These are phyloP conservation scores for Sinodicranocentrus sp. DNA, from an alignment of 2,888 invertebrate species.

Conservation along the genomic window DNA sequence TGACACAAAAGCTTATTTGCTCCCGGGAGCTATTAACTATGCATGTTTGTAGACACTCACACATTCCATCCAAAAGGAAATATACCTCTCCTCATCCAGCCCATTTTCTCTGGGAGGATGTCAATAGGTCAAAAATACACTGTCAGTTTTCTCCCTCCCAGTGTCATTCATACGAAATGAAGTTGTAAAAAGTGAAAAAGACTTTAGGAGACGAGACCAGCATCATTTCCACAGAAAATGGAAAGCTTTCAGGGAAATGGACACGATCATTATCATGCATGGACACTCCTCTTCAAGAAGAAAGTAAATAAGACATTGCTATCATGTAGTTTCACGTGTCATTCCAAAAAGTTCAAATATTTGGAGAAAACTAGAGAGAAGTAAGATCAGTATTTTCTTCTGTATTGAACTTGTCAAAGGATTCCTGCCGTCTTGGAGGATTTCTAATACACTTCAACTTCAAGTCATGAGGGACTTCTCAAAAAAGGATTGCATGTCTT, in stretches of 20 bases:
- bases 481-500: too few species aligned
- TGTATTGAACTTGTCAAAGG: too few species aligned
- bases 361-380: too few species aligned
- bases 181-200: not conserved
- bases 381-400: too few species aligned
- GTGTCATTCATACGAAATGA: not conserved
- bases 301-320: slow-evolving; percentile 9
- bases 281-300: slow-evolving; percentile 16
- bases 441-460: too few species aligned
- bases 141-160: not conserved
- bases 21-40: too few species aligned
- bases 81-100: not conserved
- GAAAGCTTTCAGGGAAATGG: not conserved
- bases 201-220: too few species aligned
- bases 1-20: too few species aligned
- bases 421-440: too few species aligned
- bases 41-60: not conserved
- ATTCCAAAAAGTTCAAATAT: too few species aligned
- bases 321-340: too few species aligned
- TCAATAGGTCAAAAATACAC: slow-evolving; percentile 18
- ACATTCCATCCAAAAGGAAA: not conserved
- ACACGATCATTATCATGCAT: slow-evolving; percentile 5
- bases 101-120: slow-evolving; percentile 1
- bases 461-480: slow-evolving; percentile 1
- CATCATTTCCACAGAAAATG: too few species aligned